Base-by-base conservation (phyloP, 2,888 invertebrate genomes). In the Aromia moschata region DNA sequence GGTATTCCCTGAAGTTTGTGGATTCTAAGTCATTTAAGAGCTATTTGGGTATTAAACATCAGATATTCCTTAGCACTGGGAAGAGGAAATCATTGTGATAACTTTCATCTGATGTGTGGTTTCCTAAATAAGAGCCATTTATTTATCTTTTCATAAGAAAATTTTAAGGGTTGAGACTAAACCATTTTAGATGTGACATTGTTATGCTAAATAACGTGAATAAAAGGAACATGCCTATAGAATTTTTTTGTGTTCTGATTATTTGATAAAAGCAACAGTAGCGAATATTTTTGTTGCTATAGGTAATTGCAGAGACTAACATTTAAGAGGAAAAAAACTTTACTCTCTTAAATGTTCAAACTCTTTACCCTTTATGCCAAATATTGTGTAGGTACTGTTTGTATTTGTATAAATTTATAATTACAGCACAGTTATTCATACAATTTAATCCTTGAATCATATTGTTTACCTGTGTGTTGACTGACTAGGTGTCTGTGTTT, bases 21-120 rank as follows among this genome's bases (percentile, higher is more conserved):
- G 18, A n/a, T 38, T 49, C 49, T 49, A 49, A 49, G 49, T 49
- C 49, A 49, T 38, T 49, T n/a, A 20, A 37, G 37, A 14, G 14
- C n/a, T 12, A 4, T 49, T 37, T 14, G 14, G 2, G 25, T 38
- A 11, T 17, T 18, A 16, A 17, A 37, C 9, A 37, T 11, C 37
- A 15, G n/a, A 37, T 18, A 38, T 25, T 49, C 49, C 25, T 33
- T 17, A 49, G 38, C 20, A 12, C 37, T 18, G 18, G 18, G 18
- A 17, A 12, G n/a, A n/a, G 11, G 15, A 36, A 49, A 25, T 20
- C 38, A 49, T 25, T 49, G 49, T 49, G 49, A 49, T 49, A 49
- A 37, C 30, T 49, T 25, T 49, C 37, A 36, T 38, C 20, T 49
- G 38, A 37, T 14, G 25, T 20, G 15, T 38, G 37, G 17, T 20